Conservation (phyloP, 2,797 vertebrate genomes). For the Rhinichthys osculus region DNA sequence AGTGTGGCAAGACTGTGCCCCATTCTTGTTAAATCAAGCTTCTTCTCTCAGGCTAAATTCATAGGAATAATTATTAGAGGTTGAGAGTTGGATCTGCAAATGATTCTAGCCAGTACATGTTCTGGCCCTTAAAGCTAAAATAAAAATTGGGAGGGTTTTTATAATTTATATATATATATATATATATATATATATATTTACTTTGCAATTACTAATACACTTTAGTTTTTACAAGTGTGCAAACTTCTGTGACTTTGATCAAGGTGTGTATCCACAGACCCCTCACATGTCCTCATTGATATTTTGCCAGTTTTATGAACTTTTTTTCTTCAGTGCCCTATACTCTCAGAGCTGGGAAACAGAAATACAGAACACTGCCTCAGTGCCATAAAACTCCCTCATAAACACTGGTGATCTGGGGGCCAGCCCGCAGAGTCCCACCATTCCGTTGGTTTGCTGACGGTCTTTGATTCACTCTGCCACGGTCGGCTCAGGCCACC, state of each 20-base stretch:
- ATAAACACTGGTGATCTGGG: constrained; percentile 52
- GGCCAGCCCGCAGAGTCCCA: constrained; percentile 41
- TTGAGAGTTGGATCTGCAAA: constrained; percentile 39
- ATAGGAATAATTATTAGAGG: constrained; percentile 60
- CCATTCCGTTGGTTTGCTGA: constrained; percentile 18
- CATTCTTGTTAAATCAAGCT: constrained; percentile 39
- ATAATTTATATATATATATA: neutral
- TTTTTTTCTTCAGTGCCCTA: constrained; percentile 60
- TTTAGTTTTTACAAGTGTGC: constrained; percentile 4
- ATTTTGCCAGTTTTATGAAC: constrained; percentile 70
- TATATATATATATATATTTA: neutral
- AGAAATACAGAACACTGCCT: constrained; percentile 43
- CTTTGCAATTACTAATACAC: neutral
- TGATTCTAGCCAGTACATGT: constrained; percentile 52
- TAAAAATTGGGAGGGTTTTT: neutral
- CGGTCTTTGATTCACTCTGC: constrained; percentile 72
- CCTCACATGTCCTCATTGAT: constrained; percentile 15
- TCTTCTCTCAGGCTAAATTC: constrained; percentile 56
- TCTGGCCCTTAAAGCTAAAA: constrained; percentile 22
- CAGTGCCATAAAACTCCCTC: constrained; percentile 49
- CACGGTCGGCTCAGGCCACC: constrained; percentile 60
- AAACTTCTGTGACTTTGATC: constrained; percentile 8
- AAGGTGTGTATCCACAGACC: constrained; percentile 5
- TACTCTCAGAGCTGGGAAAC: constrained; percentile 65
- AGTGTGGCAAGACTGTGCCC: constrained; percentile 54